phyloP scores from a whole-genome alignment of 2,888 invertebrate genomes.

The Agrotis exclamationis region DNA sequence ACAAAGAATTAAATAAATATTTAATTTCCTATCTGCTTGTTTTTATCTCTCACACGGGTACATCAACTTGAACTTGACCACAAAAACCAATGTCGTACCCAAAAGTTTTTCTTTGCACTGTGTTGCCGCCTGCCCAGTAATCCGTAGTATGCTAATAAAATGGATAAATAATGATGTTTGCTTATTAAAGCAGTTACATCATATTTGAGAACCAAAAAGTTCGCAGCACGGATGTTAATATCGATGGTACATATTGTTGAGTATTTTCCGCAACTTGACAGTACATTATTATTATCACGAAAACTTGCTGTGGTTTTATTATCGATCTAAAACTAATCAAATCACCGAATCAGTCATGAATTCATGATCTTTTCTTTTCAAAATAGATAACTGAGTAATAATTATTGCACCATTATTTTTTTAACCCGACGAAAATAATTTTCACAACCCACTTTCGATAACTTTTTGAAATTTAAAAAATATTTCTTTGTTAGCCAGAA shows the following conservation, averaged over 20 bases:
- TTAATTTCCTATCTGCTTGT: constrained; percentile 58
- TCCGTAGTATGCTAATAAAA: constrained; percentile 79
- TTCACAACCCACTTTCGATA: too few relatives aligned
- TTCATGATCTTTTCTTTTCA: too few relatives aligned
- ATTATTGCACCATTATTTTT: background rate
- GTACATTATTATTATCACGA: background rate
- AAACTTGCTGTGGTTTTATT: background rate
- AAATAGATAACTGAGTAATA: background rate
- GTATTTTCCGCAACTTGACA: constrained; percentile 39
- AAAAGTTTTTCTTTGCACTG: constrained; percentile 71
- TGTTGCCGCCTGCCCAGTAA: constrained; percentile 72
- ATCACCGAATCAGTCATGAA: background rate
- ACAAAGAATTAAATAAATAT: constrained; percentile 56
- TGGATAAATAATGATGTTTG: constrained; percentile 80
- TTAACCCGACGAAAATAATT: background rate
- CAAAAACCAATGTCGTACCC: constrained; percentile 78
- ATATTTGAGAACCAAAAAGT: constrained; percentile 73
- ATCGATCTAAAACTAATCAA: background rate
- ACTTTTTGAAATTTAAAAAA: background rate
- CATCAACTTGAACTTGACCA: constrained; percentile 87
- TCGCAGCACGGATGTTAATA: constrained; percentile 33
- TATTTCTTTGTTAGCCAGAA: background rate
- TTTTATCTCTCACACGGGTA: constrained; percentile 47
- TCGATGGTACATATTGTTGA: constrained; percentile 24
- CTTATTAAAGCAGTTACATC: constrained; percentile 83